These are phyloP conservation scores for Zhengitettix transpicula DNA, from an alignment of 2,888 invertebrate species.

Conservation along the genomic window DNA sequence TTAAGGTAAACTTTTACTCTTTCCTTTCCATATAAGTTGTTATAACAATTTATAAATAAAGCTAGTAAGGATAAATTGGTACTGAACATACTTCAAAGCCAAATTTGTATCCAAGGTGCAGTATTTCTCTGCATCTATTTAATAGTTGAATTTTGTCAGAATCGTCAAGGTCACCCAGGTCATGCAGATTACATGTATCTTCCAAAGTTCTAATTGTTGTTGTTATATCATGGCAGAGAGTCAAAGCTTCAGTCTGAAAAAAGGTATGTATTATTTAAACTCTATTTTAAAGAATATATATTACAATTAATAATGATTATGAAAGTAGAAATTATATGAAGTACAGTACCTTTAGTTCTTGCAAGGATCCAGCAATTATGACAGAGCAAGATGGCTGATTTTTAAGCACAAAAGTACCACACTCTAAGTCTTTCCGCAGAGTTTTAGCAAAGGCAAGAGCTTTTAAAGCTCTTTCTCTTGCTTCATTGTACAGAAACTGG, in stretches of 20 bases:
- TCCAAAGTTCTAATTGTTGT: constrained; percentile 39
- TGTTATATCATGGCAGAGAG: constrained; percentile 37
- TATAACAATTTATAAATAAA: no score
- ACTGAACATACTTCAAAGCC: constrained; percentile 64
- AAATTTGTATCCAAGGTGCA: constrained; percentile 77
- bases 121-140: constrained; percentile 51
- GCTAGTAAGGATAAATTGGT: no score
- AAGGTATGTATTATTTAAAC: background rate
- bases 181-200: constrained; percentile 31
- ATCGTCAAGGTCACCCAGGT: constrained; percentile 33
- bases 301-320: background rate
- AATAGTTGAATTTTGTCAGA: constrained; percentile 40
- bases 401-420: constrained; percentile 24
- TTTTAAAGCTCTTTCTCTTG: constrained; percentile 63
- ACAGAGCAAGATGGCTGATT: background rate
- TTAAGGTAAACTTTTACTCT: no score
- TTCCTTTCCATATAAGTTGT: no score
- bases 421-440: constrained; percentile 47
- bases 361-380: constrained; percentile 4
- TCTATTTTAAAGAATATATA: background rate
- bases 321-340: background rate
- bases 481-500: constrained; percentile 61
- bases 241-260: constrained; percentile 34
- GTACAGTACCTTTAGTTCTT: constrained; percentile 9
- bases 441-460: constrained; percentile 68